Percentiles rank a stretch among this genome's conserved stretches.
These are phyloP conservation scores for Trididemnum miniatum DNA, from an alignment of 23 tunicate genomes.

Conservation along the genomic window DNA sequence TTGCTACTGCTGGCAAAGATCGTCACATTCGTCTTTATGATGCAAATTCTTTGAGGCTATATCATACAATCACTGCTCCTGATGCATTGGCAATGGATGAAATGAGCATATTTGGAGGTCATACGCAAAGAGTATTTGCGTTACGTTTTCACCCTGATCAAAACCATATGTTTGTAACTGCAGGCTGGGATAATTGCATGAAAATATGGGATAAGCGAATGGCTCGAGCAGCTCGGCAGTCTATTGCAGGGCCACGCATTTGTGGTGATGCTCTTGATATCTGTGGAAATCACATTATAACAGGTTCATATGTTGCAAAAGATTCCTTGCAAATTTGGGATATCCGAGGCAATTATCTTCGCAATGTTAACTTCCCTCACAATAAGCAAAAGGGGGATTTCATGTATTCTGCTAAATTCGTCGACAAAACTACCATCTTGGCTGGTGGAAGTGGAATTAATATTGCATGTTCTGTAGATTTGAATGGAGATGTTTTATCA, in stretches of 20 bases:
- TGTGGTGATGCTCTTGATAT: slow-evolving; percentile 79
- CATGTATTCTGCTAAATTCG: slow-evolving; percentile 70
- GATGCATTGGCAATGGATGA: slow-evolving; percentile 71
- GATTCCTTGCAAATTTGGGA: slow-evolving; percentile 82
- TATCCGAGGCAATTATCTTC: slow-evolving; percentile 42
- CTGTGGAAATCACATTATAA: slow-evolving; percentile 35
- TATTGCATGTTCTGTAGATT: slow-evolving; percentile 44
- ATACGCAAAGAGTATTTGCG: slow-evolving; percentile 75
- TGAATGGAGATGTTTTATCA: slow-evolving; percentile 15
- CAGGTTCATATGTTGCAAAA: slow-evolving; percentile 85
- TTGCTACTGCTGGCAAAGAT: slow-evolving; percentile 87
- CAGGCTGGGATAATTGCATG: slow-evolving; percentile 87
- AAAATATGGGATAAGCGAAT: slow-evolving; percentile 92
- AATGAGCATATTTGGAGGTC: slow-evolving; percentile 49
- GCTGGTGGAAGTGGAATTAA: slow-evolving; percentile 96
- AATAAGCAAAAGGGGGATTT: slow-evolving; percentile 71
- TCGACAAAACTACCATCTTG: slow-evolving; percentile 25
- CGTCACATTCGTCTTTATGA: slow-evolving; percentile 73
- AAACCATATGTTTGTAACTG: slow-evolving; percentile 71
- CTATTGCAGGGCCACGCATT: slow-evolving; percentile 70
- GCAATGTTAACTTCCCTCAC: slow-evolving; percentile 42
- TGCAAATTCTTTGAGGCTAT: slow-evolving; percentile 33
- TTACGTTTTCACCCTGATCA: slow-evolving; percentile 73
- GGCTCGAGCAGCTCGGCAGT: slow-evolving; percentile 53
- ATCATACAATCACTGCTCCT: slow-evolving; percentile 42